These are phyloP conservation scores for Cyphotilapia sp. DNA, from an alignment of 2,113 vertebrate species.

Conservation along the genomic window DNA sequence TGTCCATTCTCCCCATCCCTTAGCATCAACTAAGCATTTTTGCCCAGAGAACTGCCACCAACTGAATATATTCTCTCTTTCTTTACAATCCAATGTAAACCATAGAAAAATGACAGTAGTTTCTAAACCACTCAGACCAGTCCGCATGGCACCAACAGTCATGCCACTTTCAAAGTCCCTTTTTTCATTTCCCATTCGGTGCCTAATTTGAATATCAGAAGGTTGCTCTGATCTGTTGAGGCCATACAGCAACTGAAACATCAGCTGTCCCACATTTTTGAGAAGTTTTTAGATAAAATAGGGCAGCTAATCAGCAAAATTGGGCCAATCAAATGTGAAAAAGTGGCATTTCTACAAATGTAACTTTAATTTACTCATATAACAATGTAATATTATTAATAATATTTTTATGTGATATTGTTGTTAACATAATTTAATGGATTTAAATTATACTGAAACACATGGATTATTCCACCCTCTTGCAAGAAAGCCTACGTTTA, in stretches of 20 bases:
- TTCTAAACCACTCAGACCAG: not conserved
- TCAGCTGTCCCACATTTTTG: not conserved
- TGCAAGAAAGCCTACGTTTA: not conserved
- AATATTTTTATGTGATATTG: not conserved
- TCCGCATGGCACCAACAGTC: not conserved
- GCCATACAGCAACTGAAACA: not conserved
- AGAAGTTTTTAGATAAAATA: not conserved
- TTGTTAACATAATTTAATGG: not conserved
- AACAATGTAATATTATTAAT: not conserved
- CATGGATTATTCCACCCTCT: not conserved
- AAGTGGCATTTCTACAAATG: not conserved
- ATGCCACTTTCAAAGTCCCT: not conserved
- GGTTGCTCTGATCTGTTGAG: not conserved
- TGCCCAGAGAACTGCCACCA: not conserved
- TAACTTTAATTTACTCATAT: not conserved
- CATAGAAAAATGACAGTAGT: not conserved
- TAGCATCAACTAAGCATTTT: not conserved
- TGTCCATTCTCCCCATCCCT: not conserved
- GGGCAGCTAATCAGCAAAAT: not conserved
- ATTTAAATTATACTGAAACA: not conserved
- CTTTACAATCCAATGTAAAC: not conserved
- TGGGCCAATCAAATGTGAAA: not conserved
- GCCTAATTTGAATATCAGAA: not conserved
- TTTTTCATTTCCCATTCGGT: not conserved
- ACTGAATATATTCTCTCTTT: not conserved